These are phyloP conservation scores for Indicator maculatus DNA, from an alignment of 2,113 vertebrate genomes.

Conservation along the genomic window DNA sequence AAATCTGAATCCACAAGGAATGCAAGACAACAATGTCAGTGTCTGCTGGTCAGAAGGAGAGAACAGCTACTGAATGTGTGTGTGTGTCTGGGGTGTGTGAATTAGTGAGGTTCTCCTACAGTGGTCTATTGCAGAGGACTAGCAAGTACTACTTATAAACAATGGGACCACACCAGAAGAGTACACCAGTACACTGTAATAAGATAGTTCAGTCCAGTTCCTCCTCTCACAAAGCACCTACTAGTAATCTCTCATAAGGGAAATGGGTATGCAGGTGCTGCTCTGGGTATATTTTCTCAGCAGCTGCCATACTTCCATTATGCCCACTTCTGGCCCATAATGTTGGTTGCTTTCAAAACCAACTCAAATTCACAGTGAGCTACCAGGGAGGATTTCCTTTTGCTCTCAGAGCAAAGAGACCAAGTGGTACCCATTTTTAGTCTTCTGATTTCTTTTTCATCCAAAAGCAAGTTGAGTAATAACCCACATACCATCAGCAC, in stretches of 20 bases:
- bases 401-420: not conserved
- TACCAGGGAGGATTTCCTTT: not conserved
- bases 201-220: not conserved
- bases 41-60: not conserved
- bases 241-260: not conserved
- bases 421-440: not conserved
- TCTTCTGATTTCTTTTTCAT: not conserved
- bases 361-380: not conserved
- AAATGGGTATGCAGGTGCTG: not conserved
- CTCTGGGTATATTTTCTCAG: not conserved
- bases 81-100: not conserved
- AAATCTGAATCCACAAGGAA: slow-evolving; percentile 46
- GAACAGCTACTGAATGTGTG: not conserved
- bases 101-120: not conserved
- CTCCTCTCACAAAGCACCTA: not conserved
- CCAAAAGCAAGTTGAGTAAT: not conserved
- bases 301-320: not conserved
- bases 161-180: not conserved
- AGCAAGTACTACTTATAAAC: not conserved
- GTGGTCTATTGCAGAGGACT: not conserved
- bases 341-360: not conserved
- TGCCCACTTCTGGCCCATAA: not conserved
- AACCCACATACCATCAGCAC: not conserved
- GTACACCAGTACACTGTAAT: not conserved
- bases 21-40: not conserved